Evolutionary conservation across 35 echinoderm and acorn worm genomes (phyloP).

Genomic region (Stichopus chloronotus): DNA sequence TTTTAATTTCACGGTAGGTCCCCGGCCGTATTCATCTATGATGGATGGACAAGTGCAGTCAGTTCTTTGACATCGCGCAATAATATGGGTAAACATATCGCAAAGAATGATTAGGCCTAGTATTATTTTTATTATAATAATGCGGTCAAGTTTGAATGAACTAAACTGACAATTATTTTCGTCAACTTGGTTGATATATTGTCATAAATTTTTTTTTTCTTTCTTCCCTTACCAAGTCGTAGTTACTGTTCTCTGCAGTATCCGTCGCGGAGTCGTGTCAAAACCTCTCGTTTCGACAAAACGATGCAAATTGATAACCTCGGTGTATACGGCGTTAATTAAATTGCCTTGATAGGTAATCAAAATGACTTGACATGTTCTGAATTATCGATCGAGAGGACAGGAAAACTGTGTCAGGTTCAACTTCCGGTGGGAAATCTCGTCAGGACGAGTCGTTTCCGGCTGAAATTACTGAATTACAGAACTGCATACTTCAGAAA

Average conservation of each 20-base stretch:
- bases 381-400: background rate
- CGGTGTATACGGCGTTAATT: background rate
- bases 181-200: background rate
- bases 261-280: background rate
- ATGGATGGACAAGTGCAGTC: background rate
- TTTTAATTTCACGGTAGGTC: no score
- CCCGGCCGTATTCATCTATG: background rate
- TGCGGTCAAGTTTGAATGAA: background rate
- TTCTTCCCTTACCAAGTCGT: background rate
- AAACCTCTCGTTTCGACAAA: background rate
- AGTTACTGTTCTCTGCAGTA: background rate
- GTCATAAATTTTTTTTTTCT: background rate
- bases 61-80: background rate
- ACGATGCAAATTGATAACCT: background rate
- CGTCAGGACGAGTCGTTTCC: background rate
- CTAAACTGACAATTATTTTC: background rate
- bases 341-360: conserved; percentile 1
- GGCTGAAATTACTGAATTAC: background rate
- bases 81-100: background rate
- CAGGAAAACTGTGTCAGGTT: background rate
- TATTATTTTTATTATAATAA: background rate
- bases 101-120: background rate
- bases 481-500: no score
- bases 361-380: background rate
- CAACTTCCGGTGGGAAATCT: background rate